Percentiles rank a stretch among this genome's conserved stretches.
Conservation (phyloP, 2,113 vertebrate genomes). For the Pavo muticus region DNA sequence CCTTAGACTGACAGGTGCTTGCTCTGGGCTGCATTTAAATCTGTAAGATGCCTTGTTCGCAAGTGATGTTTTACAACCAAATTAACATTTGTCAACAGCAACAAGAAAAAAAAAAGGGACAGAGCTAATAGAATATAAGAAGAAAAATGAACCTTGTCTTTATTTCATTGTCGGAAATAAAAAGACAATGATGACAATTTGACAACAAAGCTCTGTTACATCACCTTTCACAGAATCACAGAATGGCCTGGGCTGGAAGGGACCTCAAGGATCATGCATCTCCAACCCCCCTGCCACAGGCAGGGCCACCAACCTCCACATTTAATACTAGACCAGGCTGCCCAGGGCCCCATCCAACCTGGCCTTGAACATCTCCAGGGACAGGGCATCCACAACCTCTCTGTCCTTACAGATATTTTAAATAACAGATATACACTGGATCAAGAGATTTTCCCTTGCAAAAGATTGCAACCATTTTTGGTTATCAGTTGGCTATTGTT, state of each 20-base stretch:
- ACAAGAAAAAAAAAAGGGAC: background rate
- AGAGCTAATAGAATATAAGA: conserved; percentile 14
- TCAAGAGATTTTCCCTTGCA: background rate
- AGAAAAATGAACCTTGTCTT: background rate
- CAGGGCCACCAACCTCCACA: too few relatives aligned
- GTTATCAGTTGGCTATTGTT: background rate
- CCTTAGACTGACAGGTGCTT: conserved; percentile 18
- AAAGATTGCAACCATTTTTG: background rate
- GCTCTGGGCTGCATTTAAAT: conserved; percentile 16
- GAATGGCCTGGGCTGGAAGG: too few relatives aligned
- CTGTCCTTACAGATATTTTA: background rate
- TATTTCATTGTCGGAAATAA: background rate
- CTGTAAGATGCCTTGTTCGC: background rate
- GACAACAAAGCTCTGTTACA: background rate
- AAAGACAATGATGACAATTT: background rate
- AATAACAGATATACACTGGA: background rate
- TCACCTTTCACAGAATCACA: background rate
- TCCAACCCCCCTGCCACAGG: too few relatives aligned
- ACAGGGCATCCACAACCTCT: too few relatives aligned
- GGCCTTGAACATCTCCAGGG: too few relatives aligned
- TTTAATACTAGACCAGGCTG: too few relatives aligned
- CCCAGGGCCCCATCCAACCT: too few relatives aligned
- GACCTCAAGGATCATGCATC: too few relatives aligned
- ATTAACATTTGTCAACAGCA: background rate
- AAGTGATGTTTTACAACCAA: conserved; percentile 34